phyloP scores from a whole-genome alignment of 1,140 invertebrate species.

The Hyles vespertilio region DNA sequence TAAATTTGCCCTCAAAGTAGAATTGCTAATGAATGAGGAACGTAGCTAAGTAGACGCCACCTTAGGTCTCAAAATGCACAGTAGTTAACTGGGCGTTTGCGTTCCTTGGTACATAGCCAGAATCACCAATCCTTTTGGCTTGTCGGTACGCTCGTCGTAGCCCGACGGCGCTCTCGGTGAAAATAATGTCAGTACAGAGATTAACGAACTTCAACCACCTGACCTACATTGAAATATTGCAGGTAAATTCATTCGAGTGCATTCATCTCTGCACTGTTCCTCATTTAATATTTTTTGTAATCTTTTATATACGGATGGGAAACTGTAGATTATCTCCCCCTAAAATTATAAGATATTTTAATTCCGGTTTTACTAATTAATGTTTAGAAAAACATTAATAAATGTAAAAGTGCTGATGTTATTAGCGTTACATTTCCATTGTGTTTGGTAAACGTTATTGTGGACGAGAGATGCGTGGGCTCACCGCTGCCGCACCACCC shows the following conservation, averaged over 20 bases:
- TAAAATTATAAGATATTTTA: too few species aligned
- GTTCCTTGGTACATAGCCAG: conserved; percentile 73
- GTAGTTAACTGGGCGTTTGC: conserved; percentile 62
- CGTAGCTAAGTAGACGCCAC: conserved; percentile 51
- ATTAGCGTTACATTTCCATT: conserved; percentile 22
- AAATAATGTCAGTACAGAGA: conserved; percentile 72
- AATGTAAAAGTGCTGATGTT: neutral
- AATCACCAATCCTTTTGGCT: conserved; percentile 72
- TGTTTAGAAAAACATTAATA: too few species aligned
- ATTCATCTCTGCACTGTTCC: neutral
- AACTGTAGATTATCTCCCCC: too few species aligned
- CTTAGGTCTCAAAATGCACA: conserved; percentile 67
- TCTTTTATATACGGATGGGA: too few species aligned
- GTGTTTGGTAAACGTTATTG: conserved; percentile 23
- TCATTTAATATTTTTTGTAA: neutral
- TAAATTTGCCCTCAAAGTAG: too few species aligned
- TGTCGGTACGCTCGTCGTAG: conserved; percentile 58
- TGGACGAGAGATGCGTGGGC: conserved; percentile 38
- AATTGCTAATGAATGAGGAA: too few species aligned
- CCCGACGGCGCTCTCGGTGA: conserved; percentile 45
- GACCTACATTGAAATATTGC: conserved; percentile 55
- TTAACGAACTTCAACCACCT: conserved; percentile 66
- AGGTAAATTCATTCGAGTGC: conserved; percentile 27
- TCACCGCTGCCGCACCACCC: conserved; percentile 35
- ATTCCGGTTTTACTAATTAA: too few species aligned